Conservation (phyloP, 2,888 invertebrate species). For the Eremobia ochroleuca region DNA sequence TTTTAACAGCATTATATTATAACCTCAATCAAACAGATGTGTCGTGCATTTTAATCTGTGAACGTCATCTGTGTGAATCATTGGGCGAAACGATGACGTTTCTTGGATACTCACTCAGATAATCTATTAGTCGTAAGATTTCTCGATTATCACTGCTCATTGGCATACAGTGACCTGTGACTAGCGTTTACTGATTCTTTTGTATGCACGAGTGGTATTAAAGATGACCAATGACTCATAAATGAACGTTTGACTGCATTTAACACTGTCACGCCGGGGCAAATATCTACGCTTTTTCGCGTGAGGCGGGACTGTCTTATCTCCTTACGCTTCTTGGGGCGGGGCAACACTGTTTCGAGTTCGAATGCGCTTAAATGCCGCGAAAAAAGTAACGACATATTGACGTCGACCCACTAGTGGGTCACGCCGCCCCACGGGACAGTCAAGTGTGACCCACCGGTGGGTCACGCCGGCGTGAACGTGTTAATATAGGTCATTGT, state of each 20-base stretch:
- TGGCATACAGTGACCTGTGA: constrained; percentile 28
- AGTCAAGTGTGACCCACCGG: too few species aligned
- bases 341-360: too few species aligned
- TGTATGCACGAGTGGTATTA: constrained; percentile 15
- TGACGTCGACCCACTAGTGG: too few species aligned
- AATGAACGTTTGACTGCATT: constrained; percentile 6
- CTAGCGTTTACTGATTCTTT: constrained; percentile 6
- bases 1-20: constrained; percentile 44
- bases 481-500: not conserved
- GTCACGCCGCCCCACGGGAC: too few species aligned
- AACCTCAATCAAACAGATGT: constrained; percentile 45
- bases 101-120: not conserved
- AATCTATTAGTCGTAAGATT: constrained; percentile 9
- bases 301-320: too few species aligned
- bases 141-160: constrained; percentile 28
- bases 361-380: too few species aligned
- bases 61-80: constrained; percentile 57
- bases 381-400: too few species aligned
- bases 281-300: too few species aligned
- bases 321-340: too few species aligned
- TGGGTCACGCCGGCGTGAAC: too few species aligned
- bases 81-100: constrained; percentile 19
- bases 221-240: constrained; percentile 16
- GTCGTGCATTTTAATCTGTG: constrained; percentile 39
- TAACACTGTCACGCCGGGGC: too few species aligned